phyloP scores from a whole-genome alignment of 1,140 invertebrate species.

The Riptortus pedestris region DNA sequence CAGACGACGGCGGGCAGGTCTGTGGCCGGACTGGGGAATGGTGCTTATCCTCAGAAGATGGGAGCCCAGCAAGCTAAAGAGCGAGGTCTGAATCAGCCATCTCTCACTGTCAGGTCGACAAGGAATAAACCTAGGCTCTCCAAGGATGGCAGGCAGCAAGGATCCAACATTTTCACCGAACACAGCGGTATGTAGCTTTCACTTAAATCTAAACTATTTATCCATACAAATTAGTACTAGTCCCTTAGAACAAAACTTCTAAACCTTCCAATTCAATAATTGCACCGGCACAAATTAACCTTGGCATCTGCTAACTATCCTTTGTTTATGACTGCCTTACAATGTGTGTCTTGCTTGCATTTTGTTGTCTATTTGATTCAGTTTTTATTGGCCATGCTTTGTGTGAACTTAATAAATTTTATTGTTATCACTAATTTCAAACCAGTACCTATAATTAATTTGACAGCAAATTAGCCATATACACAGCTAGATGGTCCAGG shows the following conservation, averaged over 20 bases:
- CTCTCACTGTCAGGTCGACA: constrained; percentile 50
- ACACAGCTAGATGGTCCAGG: too few species aligned
- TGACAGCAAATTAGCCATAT: too few species aligned
- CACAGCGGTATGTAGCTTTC: constrained; percentile 59
- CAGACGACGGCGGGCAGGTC: constrained; percentile 30
- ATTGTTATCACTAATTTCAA: too few species aligned
- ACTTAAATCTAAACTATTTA: background rate
- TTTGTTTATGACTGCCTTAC: too few species aligned
- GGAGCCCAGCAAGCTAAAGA: constrained; percentile 84
- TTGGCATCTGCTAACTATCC: too few species aligned
- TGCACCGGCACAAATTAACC: too few species aligned
- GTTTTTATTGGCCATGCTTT: background rate
- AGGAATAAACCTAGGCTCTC: constrained; percentile 53
- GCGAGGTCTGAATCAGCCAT: constrained; percentile 43
- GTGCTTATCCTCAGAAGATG: constrained; percentile 43
- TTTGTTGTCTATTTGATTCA: background rate
- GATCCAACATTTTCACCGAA: constrained; percentile 81
- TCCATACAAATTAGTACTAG: background rate
- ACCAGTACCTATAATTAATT: too few species aligned
- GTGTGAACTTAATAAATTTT: too few species aligned
- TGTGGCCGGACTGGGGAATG: constrained; percentile 33
- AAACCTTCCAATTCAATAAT: background rate
- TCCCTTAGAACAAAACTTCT: background rate
- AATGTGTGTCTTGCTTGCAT: background rate
- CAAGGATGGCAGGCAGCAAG: constrained; percentile 66